phyloP scores from a whole-genome alignment of 1,140 invertebrate species.

The Drosophila serrata region DNA sequence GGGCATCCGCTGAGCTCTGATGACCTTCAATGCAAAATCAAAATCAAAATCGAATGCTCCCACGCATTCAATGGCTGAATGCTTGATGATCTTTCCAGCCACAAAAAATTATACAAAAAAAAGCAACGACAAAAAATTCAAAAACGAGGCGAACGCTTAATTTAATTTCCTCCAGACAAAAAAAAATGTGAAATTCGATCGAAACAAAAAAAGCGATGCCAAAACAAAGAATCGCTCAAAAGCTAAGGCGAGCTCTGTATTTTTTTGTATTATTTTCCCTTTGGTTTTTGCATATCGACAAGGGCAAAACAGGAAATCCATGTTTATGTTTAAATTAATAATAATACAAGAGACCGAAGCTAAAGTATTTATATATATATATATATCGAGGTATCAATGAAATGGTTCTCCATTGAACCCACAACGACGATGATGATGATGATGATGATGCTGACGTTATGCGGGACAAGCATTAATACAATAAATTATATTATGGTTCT shows the following conservation, averaged over 20 bases:
- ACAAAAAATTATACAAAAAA: conserved; percentile 1
- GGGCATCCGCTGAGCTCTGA: background rate
- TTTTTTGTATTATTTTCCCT: conserved; percentile 44
- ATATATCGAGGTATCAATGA: conserved; percentile 67
- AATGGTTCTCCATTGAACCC: conserved; percentile 50
- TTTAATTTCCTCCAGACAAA: conserved; percentile 76
- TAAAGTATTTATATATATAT: conserved; percentile 27
- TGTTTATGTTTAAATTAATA: conserved; percentile 84
- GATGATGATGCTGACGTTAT: conserved; percentile 54
- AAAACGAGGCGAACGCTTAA: conserved; percentile 68
- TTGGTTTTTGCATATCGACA: conserved; percentile 73
- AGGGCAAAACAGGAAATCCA: conserved; percentile 80
- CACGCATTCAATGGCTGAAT: conserved; percentile 65
- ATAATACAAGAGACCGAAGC: conserved; percentile 49
- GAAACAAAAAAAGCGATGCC: conserved; percentile 54
- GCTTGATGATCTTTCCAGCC: conserved; percentile 33
- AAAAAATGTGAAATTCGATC: conserved; percentile 76
- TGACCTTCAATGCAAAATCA: conserved; percentile 69
- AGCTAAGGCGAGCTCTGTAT: conserved; percentile 1
- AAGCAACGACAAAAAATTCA: conserved; percentile 25
- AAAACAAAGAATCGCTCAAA: conserved; percentile 69
- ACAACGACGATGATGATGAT: conserved; percentile 18
- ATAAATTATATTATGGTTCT: conserved; percentile 84
- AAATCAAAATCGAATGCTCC: conserved; percentile 69
- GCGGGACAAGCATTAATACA: conserved; percentile 82